Base-by-base conservation (phyloP, 2,888 invertebrate genomes). In the Leucania comma region DNA sequence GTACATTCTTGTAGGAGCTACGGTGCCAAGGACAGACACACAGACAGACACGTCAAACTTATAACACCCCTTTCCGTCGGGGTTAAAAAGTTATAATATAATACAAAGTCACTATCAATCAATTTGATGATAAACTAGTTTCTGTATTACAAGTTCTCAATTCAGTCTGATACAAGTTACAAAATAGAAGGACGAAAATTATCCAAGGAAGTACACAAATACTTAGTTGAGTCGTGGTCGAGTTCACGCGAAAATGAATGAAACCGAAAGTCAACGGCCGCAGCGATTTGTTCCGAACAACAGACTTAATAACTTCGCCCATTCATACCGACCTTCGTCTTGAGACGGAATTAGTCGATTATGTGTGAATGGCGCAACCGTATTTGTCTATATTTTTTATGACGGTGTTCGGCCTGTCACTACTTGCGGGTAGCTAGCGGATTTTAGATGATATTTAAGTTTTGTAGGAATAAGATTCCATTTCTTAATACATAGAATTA, bases 201-300 rank as follows among this genome's bases (percentile, higher is more conserved):
- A 75, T 62, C 71, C 53, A 59, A 62, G 65, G 62, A 81, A 68
- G 69, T 80, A 80, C 75, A 79, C 65, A 79, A 82, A 82, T 75
- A 75, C 76, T 82, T 80, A 70, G 70, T 51, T 8, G 70, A 77
- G 50, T 66, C 72, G 69, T 68, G 74, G 61, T 38, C 50, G 78
- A 80, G 74, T 81, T 80, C 68, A 24, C 68, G 82, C 42, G 82
- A 73, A 81, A 83, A 81, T 78, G 92, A 93, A 93, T 92, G 92
- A 92, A 92, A 91, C 86, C 88, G 88, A 90, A 90, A 93, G 93
- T 93, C 93, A 93, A 93, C 90, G 93, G 87, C 92, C 93, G 89
- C 66, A 83, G 85, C 82, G 88, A 90, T 90, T 90, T 90, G 91
- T 90, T 91, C 88, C 83, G 87, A 92, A 92, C 90, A 92, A 90